Evolutionary conservation across 2,888 invertebrate species (phyloP), one percentile per base, ranked within the genome.

Genomic region (Lasioglossum figueresi): DNA sequence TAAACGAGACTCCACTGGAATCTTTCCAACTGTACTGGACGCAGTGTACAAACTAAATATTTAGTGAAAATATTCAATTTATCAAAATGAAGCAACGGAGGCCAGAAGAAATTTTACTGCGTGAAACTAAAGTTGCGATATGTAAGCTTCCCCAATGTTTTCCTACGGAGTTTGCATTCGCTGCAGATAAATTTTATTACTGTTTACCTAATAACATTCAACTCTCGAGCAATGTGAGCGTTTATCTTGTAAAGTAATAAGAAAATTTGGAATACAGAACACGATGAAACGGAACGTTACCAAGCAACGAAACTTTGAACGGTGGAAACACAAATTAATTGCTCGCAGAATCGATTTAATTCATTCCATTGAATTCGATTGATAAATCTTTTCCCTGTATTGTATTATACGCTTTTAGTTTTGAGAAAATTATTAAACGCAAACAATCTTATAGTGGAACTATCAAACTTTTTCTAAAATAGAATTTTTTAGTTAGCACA

Each of bases 111-210:
- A 48, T 76, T 76, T 68, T 34, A 45, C 66, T 68, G 12, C 12
- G 31, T 12, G 12, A 23, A 52, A 48, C 31, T 45, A 10, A 63
- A 72, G 23, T 73, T 48, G 34, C 52, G 3, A 73, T 52, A 37
- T n/a, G n/a, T 34, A 34, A 34, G 31, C 12, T 52, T 23, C 34
- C 2, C 12, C 5, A 52, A 23, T 52, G 23, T 73, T 73, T 73
- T 43, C 45, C 27, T 19, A 14, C 31, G 27, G 14, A 76, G 81
- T 71, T 63, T 81, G 12, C 37, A 16, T 78, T 63, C 72, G 48
- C 59, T 48, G 23, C n/a, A 23, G 23, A 31, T 37, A 72, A 59
- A 72, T 63, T 72, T 77, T 66, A 37, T 63, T 63, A 16, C 31
- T n/a, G 48, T 37, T 31, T 48, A 66, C 31, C 48, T 52, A 72